Evolutionary conservation across 2,113 vertebrate species (phyloP), one percentile per base, ranked within the genome.

Genomic region (Clarias macrocephalus): DNA sequence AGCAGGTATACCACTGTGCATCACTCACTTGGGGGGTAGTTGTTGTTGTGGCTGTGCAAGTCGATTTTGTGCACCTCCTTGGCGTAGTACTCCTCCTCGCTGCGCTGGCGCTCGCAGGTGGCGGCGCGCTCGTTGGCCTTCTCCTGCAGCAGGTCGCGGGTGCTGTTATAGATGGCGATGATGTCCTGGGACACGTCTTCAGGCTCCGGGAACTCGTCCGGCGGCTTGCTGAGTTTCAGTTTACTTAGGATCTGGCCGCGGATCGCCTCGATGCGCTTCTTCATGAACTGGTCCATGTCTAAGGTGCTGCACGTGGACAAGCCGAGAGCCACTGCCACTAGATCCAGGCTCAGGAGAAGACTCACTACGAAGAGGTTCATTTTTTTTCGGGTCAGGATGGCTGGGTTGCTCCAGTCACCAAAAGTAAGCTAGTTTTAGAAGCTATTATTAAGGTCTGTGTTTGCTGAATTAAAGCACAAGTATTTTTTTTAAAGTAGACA

Each of bases 11-110:
- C 11, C 72, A 63, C 28, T 60, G 16, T 25, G 57, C 60, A 73
- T 23, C 63, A 97, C 98, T 99, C 95, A 99, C 98, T 99, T 94
- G 96, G 93, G 4, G 96, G 93, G 88, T 92, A 95, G 94, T 95
- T 8, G 7, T 42, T 42, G 42, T 42, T 42, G 42, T 42, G 95
- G 96, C 90, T 95, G 48, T 48, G 93, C 97, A 97, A 97, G 92
- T 99, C 97, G 84, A 99, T 95, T 92, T 98, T 99, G 95, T 99
- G 97, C 88, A 99, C 97, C 93, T 99, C 98, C 93, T 99, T 99
- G 89, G 98, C 98, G 60, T 99, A 99, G 80, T 99, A 99, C 84
- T 99, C 97, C 96, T 99, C 96, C 86, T 99, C 96, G 92, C 97
- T 95, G 87, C 96, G 93, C 95, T 99, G 96, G 30, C 97, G 94